These are phyloP conservation scores for Hemistola chrysoprasaria DNA, from an alignment of 2,888 invertebrate genomes.

Conservation along the genomic window DNA sequence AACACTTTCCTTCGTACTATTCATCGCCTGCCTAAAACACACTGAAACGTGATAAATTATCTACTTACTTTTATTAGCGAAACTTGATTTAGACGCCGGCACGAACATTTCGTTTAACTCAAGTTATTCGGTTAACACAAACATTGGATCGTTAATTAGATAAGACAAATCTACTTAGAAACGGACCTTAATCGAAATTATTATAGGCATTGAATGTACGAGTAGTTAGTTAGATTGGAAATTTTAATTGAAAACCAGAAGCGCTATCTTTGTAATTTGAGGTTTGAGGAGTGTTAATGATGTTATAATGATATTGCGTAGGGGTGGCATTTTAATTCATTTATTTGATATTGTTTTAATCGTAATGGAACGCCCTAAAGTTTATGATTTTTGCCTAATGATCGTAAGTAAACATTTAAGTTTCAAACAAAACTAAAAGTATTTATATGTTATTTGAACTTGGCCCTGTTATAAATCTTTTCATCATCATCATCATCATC, in stretches of 20 bases:
- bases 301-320: not conserved
- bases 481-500: too few species aligned
- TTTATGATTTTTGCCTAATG: too few species aligned
- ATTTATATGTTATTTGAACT: too few species aligned
- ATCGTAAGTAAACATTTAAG: too few species aligned
- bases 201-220: too few species aligned
- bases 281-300: not conserved
- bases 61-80: slow-evolving; percentile 57
- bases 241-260: too few species aligned
- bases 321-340: too few species aligned
- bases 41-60: slow-evolving; percentile 77
- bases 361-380: too few species aligned
- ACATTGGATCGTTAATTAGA: slow-evolving; percentile 5
- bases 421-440: too few species aligned
- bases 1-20: slow-evolving; percentile 62
- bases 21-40: slow-evolving; percentile 58
- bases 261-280: too few species aligned
- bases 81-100: slow-evolving; percentile 54
- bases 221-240: not conserved
- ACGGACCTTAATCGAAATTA: not conserved
- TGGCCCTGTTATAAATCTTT: too few species aligned
- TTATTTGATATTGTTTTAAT: too few species aligned
- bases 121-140: slow-evolving; percentile 26
- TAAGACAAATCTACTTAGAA: slow-evolving; percentile 1
- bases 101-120: slow-evolving; percentile 32